Base-by-base conservation (phyloP, 2,888 invertebrate genomes). In the Acanthosoma haemorrhoidale region DNA sequence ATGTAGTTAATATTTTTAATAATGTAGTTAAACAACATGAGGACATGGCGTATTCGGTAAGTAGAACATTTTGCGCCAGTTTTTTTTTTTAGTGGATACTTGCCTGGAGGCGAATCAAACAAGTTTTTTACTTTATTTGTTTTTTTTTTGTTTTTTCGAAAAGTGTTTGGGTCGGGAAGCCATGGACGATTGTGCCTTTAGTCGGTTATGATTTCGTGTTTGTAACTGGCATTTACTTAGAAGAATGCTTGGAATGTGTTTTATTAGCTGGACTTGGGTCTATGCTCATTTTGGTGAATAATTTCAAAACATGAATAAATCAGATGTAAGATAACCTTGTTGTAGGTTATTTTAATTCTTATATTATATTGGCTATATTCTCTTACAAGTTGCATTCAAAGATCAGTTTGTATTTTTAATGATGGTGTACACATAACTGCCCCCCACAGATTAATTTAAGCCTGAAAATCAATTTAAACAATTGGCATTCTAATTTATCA, bases 11-110 rank as follows among this genome's bases (percentile, higher is more conserved):
- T 64, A 64, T 39, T 64, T 41, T 41, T 18, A 67, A 67, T 67
- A 67, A 67, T 67, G 67, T 67, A 67, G 67, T 43, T 67, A 43
- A 51, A 38, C 18, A 57, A 51, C 43, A 32, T 67, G 41, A 70
- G 71, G 72, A 73, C 68, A 73, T 73, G 73, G 73, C 73, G 59
- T 72, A 73, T 69, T 73, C 73, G 73, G 74, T 72, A 74, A 71
- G 74, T 74, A 70, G 68, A 70, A 70, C 25, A 70, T 70, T 73
- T 73, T 70, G 73, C 73, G 73, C 73, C 71, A 71, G n/a, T n/a
- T n/a, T n/a, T 71, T 69, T 68, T 71, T 73, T 73, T 71, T 71
- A 70, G 68, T 68, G 70, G 69, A 68, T 69, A 71, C 70, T 70
- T 71, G 67, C 71, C 73, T 69, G 61, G 67, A 63, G 73, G 73